Base-by-base conservation (phyloP, 2,888 invertebrate species). In the Macaria liturata region DNA sequence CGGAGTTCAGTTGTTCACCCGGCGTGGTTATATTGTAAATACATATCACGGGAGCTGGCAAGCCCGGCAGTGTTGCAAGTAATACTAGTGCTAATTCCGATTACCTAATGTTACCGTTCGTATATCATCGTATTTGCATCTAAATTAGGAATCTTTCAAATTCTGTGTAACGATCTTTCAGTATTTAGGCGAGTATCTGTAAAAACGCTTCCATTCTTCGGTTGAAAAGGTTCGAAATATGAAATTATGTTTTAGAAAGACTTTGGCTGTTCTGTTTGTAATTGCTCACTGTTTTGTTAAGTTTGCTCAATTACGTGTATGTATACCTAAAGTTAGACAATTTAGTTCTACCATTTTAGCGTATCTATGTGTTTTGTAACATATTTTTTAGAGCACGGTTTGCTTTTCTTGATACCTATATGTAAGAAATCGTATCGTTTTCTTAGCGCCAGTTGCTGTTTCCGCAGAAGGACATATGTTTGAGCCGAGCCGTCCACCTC, bases 241-340 rank as follows among this genome's bases (percentile, higher is more conserved):
- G 46, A 59, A 53, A 60, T 58, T 54, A 55, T 53, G 44, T 58
- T 56, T 43, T 46, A 42, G 9, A 40, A 44, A 49, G 34, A 34
- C 37, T 44, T 49, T n/a, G 59, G 51, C 51, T 80, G 83, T 83
- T 84, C 73, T 74, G 79, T 84, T 75, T 75, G 68, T 71, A 42
- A 81, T 86, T 88, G 89, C 91, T 91, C 91, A 91, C 76, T 79
- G 81, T 86, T 89, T 84, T 81, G 88, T 90, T 91, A 91, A 88
- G 86, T 90, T 89, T 91, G 91, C 91, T 91, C 91, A 91, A 90
- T 84, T 88, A 83, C 76, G 51, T 86, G 79, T 86, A 84, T 83
- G 77, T 83, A 77, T 80, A 80, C 72, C 76, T 78, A 81, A 83
- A 76, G 80, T 86, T 84, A 84, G 62, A 76, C 77, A 72, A 64